phyloP scores from a whole-genome alignment of 2,888 invertebrate genomes.

The Adineta ricciae region DNA sequence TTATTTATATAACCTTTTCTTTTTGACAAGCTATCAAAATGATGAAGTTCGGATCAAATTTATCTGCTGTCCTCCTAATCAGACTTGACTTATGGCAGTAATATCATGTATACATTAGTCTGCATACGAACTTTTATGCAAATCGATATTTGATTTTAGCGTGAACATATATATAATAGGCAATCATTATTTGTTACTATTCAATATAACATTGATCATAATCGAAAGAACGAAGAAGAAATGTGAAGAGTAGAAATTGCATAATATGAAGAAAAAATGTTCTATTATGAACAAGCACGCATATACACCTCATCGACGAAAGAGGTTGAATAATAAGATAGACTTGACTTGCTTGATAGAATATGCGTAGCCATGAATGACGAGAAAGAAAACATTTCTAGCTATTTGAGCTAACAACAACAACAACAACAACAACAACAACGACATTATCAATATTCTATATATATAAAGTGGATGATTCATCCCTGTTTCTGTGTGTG shows the following conservation, averaged over 20 bases:
- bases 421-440: not conserved
- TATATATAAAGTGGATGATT: not conserved
- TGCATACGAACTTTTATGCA: not conserved
- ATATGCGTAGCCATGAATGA: not conserved
- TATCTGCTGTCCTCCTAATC: not conserved
- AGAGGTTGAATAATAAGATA: not conserved
- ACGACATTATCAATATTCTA: not conserved
- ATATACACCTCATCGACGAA: not conserved
- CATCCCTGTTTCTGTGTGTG: not conserved
- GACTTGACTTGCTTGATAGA: constrained; percentile 2
- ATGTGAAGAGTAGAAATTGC: not conserved
- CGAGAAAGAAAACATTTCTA: not conserved
- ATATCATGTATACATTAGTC: not conserved
- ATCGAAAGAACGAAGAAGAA: not conserved
- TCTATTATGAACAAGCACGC: not conserved
- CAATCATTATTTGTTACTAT: not conserved
- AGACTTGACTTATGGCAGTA: not conserved
- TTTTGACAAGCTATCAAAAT: not conserved
- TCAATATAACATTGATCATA: constrained; percentile 5
- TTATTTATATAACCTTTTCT: constrained; percentile 5
- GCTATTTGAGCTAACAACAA: not conserved
- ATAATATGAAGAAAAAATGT: not conserved
- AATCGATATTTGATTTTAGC: not conserved
- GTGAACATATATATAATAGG: not conserved
- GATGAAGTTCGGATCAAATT: not conserved